Evolutionary conservation across 2,888 invertebrate species (phyloP), one percentile per base, ranked within the genome.

Genomic region (Parasteatoda lunata): DNA sequence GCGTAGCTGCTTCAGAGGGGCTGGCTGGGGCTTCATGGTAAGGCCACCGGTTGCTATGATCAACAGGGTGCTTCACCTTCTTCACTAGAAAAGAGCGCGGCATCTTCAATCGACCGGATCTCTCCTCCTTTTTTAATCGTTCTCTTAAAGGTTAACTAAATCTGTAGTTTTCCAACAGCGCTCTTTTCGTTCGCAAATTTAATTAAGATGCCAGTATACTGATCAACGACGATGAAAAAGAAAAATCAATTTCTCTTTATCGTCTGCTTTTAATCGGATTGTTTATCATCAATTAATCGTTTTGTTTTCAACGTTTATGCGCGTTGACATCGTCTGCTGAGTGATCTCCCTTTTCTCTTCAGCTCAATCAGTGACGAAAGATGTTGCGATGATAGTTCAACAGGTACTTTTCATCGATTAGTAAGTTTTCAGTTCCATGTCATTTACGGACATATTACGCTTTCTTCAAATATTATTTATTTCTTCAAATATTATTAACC

Each of bases 21-120:
- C 88, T 89, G n/a, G 84, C 84, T 13, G 89, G 89, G 49, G 71
- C 47, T 59, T 89, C 89, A 59, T 88, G 83, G 59, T 89, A 89
- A 3, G 84, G 79, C 89, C 89, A 89, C 81, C 89, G 81, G 77
- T 83, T 84, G 72, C 79, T 73, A 76, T 84, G 85, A 73, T 88
- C 89, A 70, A 78, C 80, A 59, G 88, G 88, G 65, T 88, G 88
- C 71, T 89, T 89, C 64, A 85, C 89, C 78, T 89, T 90, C 81
- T 90, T 90, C 15, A 90, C 90, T 64, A 90, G 88, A 78, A 90
- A 90, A 66, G 90, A 90, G 8, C 89, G 89, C 54, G 90, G 90
- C 90, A 90, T 90, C 54, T 72, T 71, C 54, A 45, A 13, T 30
- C 30, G 7, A 73, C 51, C 8, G 15, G 15, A 54, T 52, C 6